Evolutionary conservation across 92 coral and sea anemone species (phyloP).

Genomic region (Micromussa lordhowensis): DNA sequence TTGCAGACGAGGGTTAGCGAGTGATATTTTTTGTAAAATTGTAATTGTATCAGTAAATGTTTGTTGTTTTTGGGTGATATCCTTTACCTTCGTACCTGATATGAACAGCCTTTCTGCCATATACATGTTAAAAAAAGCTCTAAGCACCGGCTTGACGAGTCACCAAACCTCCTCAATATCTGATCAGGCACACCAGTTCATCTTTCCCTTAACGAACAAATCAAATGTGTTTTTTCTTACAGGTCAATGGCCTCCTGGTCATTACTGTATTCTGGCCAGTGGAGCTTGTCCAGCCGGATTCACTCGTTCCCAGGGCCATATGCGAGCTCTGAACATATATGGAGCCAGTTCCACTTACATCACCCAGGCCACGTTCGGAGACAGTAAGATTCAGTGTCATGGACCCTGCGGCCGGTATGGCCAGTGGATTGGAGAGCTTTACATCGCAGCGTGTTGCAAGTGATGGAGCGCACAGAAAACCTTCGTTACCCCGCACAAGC

Average conservation of each 20-base stretch:
- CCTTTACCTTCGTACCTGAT: no score
- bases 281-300: conserved; percentile 87
- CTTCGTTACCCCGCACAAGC: neutral
- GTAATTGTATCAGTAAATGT: no score
- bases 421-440: conserved; percentile 80
- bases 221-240: neutral
- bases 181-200: neutral
- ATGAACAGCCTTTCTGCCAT: no score
- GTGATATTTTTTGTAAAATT: no score
- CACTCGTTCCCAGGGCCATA: conserved; percentile 50
- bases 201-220: neutral
- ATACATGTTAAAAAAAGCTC: no score
- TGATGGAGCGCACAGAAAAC: conserved; percentile 9
- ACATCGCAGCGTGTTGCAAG: conserved; percentile 84
- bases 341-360: conserved; percentile 54
- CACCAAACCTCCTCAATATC: neutral
- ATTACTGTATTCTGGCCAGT: conserved; percentile 84
- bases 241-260: conserved; percentile 89
- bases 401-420: conserved; percentile 83
- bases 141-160: neutral
- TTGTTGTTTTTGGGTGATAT: no score
- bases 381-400: conserved; percentile 83
- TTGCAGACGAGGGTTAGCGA: no score
- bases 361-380: conserved; percentile 74
- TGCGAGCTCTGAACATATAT: conserved; percentile 75